These are phyloP conservation scores for Eupristina koningsbergeri DNA, from an alignment of 1,140 invertebrate genomes.

Conservation along the genomic window DNA sequence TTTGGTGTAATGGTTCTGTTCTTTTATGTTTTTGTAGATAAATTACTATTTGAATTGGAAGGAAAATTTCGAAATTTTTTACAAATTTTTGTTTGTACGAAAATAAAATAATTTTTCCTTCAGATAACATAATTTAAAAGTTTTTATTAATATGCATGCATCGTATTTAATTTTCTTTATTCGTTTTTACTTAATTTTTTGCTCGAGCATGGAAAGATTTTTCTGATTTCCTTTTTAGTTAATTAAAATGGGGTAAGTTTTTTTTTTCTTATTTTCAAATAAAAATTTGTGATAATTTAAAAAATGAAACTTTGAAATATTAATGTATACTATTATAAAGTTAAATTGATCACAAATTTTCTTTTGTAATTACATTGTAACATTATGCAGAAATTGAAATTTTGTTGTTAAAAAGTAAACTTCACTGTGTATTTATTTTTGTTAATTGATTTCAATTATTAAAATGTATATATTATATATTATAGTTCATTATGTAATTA, in stretches of 20 bases:
- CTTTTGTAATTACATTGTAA: background rate
- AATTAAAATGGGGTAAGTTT: constrained; percentile 31
- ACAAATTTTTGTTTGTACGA: background rate
- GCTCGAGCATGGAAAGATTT: constrained; percentile 2
- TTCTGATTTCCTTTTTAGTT: background rate
- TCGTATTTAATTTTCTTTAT: background rate
- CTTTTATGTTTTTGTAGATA: background rate
- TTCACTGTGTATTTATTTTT: too few relatives aligned
- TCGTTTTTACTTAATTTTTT: background rate
- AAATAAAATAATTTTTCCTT: background rate
- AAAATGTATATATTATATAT: too few relatives aligned
- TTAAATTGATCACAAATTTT: background rate
- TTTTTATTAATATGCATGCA: constrained; percentile 12
- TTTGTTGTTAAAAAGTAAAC: too few relatives aligned
- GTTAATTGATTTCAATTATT: too few relatives aligned
- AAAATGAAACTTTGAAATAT: background rate
- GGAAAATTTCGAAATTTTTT: background rate
- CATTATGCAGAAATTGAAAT: background rate
- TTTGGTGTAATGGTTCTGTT: background rate
- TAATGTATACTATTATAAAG: too few relatives aligned
- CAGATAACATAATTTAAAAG: background rate
- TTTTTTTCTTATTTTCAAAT: background rate
- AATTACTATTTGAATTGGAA: background rate
- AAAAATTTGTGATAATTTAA: background rate
- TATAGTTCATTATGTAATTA: too few relatives aligned